phyloP scores from a whole-genome alignment of 2,113 vertebrate genomes.

The Struthio camelus region DNA sequence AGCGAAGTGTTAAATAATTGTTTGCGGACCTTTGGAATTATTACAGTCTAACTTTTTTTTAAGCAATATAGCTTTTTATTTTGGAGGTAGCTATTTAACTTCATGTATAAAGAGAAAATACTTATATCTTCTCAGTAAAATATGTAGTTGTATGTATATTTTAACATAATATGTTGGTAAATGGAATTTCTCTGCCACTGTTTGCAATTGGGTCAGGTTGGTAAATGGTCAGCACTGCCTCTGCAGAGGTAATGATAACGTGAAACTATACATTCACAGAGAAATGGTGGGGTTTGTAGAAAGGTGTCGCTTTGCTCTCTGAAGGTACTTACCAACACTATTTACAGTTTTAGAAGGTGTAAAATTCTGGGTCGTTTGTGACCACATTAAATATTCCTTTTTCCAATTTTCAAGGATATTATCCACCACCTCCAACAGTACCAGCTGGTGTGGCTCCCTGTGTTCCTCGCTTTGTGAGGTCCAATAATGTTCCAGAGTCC shows the following conservation, averaged over 20 bases:
- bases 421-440: conserved; percentile 86
- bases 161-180: background rate
- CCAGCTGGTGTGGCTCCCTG: conserved; percentile 85
- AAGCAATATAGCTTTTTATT: background rate
- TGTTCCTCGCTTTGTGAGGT: conserved; percentile 89
- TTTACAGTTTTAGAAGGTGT: conserved; percentile 40
- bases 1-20: background rate
- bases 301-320: background rate
- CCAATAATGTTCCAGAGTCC: conserved; percentile 87
- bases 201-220: background rate
- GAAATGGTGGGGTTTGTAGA: background rate
- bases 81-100: background rate
- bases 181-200: background rate
- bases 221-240: background rate
- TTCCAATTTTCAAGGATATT: conserved; percentile 84
- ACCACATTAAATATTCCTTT: conserved; percentile 63
- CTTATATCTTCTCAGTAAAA: background rate
- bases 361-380: conserved; percentile 31
- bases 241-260: background rate
- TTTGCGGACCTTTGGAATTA: background rate
- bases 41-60: background rate
- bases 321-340: background rate
- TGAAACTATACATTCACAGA: background rate
- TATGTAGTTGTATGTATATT: background rate
- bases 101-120: background rate